Base-by-base conservation (phyloP, 2,888 invertebrate genomes). In the Drepanosiphum platanoidis region DNA sequence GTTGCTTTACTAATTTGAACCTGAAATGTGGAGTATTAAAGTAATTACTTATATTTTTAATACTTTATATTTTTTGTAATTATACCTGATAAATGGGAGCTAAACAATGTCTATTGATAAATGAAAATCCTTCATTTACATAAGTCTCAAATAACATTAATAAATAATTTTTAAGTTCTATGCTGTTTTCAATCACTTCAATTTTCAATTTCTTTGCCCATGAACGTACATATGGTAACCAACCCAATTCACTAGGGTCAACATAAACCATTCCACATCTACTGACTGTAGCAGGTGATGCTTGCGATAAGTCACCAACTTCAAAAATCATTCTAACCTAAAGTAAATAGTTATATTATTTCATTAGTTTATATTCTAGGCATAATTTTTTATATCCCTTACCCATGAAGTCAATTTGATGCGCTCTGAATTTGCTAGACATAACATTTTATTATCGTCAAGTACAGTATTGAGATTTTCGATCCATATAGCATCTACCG, bases 381-480 rank as follows among this genome's bases (percentile, higher is more conserved):
- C 58, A 81, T 39, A 39, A 32, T 74, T 22, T 27, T 11, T 46
- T 18, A 46, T 2, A 42, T 34, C 0, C 95, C 94, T 39, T 94
- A 93, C 0, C 97, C 94, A 86, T 98, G 91, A 89, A 96, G 97
- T 86, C 97, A 97, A 87, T 97, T 97, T 92, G 97, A 97, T 97
- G 86, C 96, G 92, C 90, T 96, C 97, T 0, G 96, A 84, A 39
- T 84, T 84, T 1, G 97, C 97, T n/a, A 98, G 92, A 88, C 97
- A 98, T 34, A 98, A 92, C 90, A 98, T 98, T 90, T 97, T 97
- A 90, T 97, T 98, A 89, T 98, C 97, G 89, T 98, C 98, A 15
- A 98, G 92, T 75, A 95, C 95, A 0, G 98, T 97, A 90, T 98
- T 98, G 93, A 98, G 95, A 91, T 97, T 97, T 91, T 98, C 98